phyloP scores from a whole-genome alignment of 92 coral and sea anemone species.

The Hydrozoanthus gracilis region DNA sequence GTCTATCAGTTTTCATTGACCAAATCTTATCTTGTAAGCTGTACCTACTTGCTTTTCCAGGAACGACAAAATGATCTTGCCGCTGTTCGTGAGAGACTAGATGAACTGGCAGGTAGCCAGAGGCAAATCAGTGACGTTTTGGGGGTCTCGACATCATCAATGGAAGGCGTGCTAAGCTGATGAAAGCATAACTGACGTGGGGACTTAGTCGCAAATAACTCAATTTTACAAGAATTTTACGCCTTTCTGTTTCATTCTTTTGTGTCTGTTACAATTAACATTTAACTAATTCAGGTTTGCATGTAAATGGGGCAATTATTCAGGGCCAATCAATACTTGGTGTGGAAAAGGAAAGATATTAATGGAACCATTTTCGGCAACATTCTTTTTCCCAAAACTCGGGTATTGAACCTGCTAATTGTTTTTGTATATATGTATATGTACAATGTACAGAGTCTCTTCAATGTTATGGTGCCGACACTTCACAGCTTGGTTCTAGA shows the following conservation, averaged over 20 bases:
- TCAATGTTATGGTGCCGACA: too few species aligned
- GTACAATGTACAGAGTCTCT: too few species aligned
- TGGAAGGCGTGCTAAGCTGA: conserved; percentile 29
- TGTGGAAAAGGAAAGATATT: too few species aligned
- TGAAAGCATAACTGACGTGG: conserved; percentile 19
- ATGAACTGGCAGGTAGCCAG: conserved; percentile 59
- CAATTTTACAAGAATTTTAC: background rate
- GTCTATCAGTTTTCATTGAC: too few species aligned
- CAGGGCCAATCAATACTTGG: too few species aligned
- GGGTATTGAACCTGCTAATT: too few species aligned
- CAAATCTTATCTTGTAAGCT: too few species aligned
- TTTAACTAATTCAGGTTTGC: background rate
- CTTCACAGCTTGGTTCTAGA: too few species aligned
- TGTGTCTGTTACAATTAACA: background rate
- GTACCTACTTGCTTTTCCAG: background rate
- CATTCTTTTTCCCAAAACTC: too few species aligned
- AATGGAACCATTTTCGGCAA: too few species aligned
- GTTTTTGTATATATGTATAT: too few species aligned
- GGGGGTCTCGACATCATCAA: conserved; percentile 18
- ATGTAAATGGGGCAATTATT: background rate
- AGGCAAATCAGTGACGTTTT: conserved; percentile 35
- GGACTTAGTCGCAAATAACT: background rate
- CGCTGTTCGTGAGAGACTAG: conserved; percentile 58
- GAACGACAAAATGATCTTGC: conserved; percentile 57
- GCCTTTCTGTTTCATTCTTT: background rate